A percentile compares a stretch with the other conserved stretches of the same genome.
Evolutionary conservation across 2,113 vertebrate genomes (phyloP).

Genomic region (Lagopus leucura): DNA sequence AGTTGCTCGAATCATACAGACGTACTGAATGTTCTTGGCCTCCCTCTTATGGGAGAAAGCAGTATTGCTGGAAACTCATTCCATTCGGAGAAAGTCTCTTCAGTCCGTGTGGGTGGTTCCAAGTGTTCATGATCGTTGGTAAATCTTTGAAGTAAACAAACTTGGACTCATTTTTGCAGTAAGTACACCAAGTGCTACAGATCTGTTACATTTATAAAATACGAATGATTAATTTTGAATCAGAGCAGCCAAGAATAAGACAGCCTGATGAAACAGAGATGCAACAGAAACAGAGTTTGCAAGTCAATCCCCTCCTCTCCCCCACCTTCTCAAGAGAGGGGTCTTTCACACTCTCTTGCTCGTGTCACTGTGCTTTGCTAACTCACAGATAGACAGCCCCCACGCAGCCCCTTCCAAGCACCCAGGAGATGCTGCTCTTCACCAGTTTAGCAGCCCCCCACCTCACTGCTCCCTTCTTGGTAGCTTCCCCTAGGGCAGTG

Average conservation of each 20-base stretch:
- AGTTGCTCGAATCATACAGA: neutral
- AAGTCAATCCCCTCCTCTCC: neutral
- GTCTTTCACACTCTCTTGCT: neutral
- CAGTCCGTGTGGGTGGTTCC: fast-evolving
- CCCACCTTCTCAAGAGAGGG: neutral
- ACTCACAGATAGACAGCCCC: neutral
- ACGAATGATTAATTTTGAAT: neutral
- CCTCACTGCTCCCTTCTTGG: neutral
- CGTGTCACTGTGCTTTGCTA: neutral
- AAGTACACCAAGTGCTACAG: neutral
- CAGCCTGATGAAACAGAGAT: neutral
- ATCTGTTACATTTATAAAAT: neutral
- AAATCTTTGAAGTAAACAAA: neutral
- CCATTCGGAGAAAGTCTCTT: neutral
- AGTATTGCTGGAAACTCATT: neutral
- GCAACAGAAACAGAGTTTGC: neutral
- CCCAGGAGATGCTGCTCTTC: neutral
- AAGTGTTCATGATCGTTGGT: fast-evolving
- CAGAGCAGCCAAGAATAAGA: neutral
- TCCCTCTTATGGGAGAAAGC: slow-evolving; percentile 34
- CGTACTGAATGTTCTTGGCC: slow-evolving; percentile 2
- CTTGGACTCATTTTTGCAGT: neutral
- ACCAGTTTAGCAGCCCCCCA: neutral
- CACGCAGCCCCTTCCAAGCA: neutral
- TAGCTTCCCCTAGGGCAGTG: neutral